These are phyloP conservation scores for Trissolcus brochymenae DNA, from an alignment of 2,888 invertebrate genomes.

Conservation along the genomic window DNA sequence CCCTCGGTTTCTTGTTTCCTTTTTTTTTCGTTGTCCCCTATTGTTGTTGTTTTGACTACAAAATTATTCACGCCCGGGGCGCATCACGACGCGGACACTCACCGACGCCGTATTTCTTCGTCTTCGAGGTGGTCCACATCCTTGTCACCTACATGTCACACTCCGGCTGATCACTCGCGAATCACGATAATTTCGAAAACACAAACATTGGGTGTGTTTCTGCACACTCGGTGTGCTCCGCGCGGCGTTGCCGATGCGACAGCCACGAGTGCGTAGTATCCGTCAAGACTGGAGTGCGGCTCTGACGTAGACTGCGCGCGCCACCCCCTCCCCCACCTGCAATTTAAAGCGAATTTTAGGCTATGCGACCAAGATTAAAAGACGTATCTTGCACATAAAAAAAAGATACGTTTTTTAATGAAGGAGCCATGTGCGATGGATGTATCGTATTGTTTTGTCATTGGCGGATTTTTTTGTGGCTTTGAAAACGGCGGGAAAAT, in stretches of 20 bases:
- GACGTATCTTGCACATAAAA: no score
- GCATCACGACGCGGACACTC: constrained; percentile 75
- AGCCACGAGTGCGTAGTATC: constrained; percentile 50
- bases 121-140: constrained; percentile 87
- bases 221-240: constrained; percentile 59
- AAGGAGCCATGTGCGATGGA: no score
- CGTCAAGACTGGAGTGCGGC: constrained; percentile 2
- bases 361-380: no score
- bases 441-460: no score
- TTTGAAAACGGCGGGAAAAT: no score
- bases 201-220: constrained; percentile 74
- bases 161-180: constrained; percentile 56
- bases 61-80: constrained; percentile 1
- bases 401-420: no score
- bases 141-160: constrained; percentile 65
- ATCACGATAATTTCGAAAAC: constrained; percentile 69
- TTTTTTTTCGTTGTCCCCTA: constrained; percentile 25
- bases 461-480: no score
- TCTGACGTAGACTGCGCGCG: constrained; percentile 1
- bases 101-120: constrained; percentile 86
- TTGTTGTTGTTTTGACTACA: constrained; percentile 57
- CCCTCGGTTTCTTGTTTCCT: not conserved
- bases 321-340: constrained; percentile 4
- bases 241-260: constrained; percentile 64
- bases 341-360: no score